phyloP scores from a whole-genome alignment of 2,888 invertebrate species.

The Altica lythri region DNA sequence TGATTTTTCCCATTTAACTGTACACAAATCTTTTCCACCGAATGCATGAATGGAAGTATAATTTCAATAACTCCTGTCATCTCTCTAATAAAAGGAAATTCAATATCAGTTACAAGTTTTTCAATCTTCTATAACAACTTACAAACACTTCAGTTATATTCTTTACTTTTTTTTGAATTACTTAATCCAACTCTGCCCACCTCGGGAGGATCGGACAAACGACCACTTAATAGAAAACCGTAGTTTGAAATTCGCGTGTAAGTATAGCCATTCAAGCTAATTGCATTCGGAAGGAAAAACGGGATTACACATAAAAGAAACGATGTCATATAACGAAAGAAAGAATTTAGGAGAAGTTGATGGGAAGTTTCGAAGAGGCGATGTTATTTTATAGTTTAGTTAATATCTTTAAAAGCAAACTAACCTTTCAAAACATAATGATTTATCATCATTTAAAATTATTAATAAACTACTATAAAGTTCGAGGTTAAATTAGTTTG shows the following conservation, averaged over 20 bases:
- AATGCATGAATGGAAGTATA: too few species aligned
- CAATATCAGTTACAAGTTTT: too few species aligned
- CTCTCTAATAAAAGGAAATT: too few species aligned
- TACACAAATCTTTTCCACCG: too few species aligned
- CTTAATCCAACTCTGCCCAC: too few species aligned
- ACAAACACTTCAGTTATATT: too few species aligned
- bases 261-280: slow-evolving; percentile 51
- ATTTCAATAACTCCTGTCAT: too few species aligned
- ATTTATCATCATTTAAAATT: slow-evolving; percentile 1
- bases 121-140: too few species aligned
- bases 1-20: too few species aligned
- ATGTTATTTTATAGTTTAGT: slow-evolving; percentile 9
- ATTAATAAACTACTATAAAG: neutral
- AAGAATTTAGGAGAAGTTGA: slow-evolving; percentile 5
- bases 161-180: too few species aligned
- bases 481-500: neutral
- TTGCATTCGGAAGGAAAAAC: slow-evolving; percentile 47
- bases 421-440: too few species aligned
- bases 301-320: slow-evolving; percentile 36
- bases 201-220: slow-evolving; percentile 37
- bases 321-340: slow-evolving; percentile 25
- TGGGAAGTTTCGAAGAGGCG: slow-evolving; percentile 2
- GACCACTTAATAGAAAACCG: slow-evolving; percentile 49
- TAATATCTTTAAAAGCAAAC: slow-evolving; percentile 12
- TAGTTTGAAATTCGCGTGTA: slow-evolving; percentile 51